Base-by-base conservation (phyloP, 2,797 vertebrate genomes). In the Natrix natrix region DNA sequence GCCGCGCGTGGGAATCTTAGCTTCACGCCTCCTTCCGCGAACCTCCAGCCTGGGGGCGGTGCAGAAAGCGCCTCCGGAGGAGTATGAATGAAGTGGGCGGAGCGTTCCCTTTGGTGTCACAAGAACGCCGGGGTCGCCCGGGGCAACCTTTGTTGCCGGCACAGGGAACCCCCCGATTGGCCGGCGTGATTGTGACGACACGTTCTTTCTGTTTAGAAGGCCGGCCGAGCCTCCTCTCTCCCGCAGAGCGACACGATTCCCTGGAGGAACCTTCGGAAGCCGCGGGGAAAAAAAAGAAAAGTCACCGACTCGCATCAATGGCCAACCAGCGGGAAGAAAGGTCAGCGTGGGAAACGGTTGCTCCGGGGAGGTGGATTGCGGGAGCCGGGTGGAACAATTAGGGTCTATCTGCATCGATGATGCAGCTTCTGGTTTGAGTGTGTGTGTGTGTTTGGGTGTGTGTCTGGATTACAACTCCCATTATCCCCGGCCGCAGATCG, bases 81-180 rank as follows among this genome's bases (percentile, higher is more conserved):
- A 7, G 28, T 0, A n/a, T 57, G 89, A 87, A 91, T 22, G 56
- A 66, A 22, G 28, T 43, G 92, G 92, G 90, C 86, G 1, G 56
- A 56, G 63, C 86, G 7, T 7, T 32, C 56, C 48, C 87, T 26
- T 22, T 6, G 48, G 52, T 7, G 90, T 59, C n/a, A n/a, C 88
- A 90, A 91, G 90, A 55, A 78, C 20, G 66, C 90, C 24, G 52
- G 69, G 48, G 87, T 91, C 55, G n/a, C 90, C 86, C 24, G 52
- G 16, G 90, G 93, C 93, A 91, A 93, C 93, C 90, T 93, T 93
- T 93, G 93, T 91, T 83, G 90, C 92, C 90, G 57, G 93, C 69
- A 2, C 11, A 28, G 10, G 57, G 5, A 10, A 32, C 24, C 43
- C 24, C 5, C n/a, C 32, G 28, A 93, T 93, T 93, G 93, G 93